Evolutionary conservation across 2,797 vertebrate genomes (phyloP), one percentile per base, ranked within the genome.

Genomic region (Lophius americanus): DNA sequence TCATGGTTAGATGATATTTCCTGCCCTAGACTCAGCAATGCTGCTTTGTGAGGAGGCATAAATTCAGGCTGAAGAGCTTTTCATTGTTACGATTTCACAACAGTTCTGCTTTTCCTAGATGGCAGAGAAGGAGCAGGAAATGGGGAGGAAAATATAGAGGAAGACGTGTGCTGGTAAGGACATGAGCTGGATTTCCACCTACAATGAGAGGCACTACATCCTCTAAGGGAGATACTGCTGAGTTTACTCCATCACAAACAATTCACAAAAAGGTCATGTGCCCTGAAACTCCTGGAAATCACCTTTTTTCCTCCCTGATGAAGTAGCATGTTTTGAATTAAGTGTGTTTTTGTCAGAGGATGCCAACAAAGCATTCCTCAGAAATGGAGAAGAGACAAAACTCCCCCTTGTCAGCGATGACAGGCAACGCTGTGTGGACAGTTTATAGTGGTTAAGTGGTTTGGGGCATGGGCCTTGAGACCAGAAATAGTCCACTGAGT

Each of bases 371-470:
- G 81, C 65, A 67, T 78, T 76, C 75, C 78, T 73, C 66, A 55
- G 66, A 76, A 8, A 68, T 5, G 35, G 41, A 36, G 64, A 41
- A 4, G 60, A 79, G 64, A 87, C 84, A 85, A 65, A 80, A 71
- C 39, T 6, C 9, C 58, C n/a, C 73, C 64, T 82, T 89, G 82
- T 87, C 72, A 51, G 62, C 6, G 8, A 55, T 41, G 58, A 79
- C 69, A 57, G 71, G 67, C 72, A 60, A 70, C 81, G 44, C 52
- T 44, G 67, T 32, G 51, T 62, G 69, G 81, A 73, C 64, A 37
- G 68, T 73, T 66, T 56, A 53, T 69, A 89, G 71, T 71, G 80
- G 70, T 73, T 75, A 75, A 79, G 74, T 73, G 78, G 74, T 79
- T 61, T 49, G 42, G 66, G 65, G 33, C 54, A 10, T 38, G 57